Conservation (phyloP, 2,113 vertebrate species). For the Lynx canadensis region DNA sequence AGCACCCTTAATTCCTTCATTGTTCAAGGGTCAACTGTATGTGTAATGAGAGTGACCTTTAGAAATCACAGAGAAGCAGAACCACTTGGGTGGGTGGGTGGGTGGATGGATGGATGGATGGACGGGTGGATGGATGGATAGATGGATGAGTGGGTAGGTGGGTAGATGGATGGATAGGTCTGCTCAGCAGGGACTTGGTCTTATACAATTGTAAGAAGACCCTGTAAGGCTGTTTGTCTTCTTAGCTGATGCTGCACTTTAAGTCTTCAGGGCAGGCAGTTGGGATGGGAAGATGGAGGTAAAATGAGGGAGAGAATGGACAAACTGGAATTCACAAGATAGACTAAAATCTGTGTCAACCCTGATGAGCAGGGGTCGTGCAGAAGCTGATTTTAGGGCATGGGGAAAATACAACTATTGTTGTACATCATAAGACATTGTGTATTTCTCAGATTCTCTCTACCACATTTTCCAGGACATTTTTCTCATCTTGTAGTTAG, state of each 20-base stretch:
- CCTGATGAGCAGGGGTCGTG: too few relatives aligned
- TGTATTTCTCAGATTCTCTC: not conserved
- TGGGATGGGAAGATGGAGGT: too few relatives aligned
- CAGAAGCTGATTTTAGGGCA: not conserved
- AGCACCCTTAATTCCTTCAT: not conserved
- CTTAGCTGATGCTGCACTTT: not conserved
- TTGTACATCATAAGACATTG: not conserved
- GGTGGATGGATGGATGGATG: not conserved
- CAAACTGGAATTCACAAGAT: not conserved
- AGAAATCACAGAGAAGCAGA: not conserved
- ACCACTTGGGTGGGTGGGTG: not conserved
- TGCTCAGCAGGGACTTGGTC: not conserved
- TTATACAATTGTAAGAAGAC: not conserved
- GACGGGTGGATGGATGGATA: not conserved
- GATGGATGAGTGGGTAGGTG: too few relatives aligned
- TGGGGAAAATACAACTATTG: not conserved
- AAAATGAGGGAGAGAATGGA: not conserved
- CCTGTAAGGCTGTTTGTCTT: not conserved
- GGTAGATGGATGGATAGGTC: not conserved
- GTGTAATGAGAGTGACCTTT: not conserved
- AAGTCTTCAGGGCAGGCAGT: not conserved
- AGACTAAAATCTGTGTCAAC: not conserved
- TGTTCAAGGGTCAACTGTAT: not conserved
- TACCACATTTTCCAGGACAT: not conserved
- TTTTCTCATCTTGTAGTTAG: not conserved